A percentile compares a stretch with the other conserved stretches of the same genome.
Conservation (phyloP, 2,888 invertebrate species). For the Muschampia plurimacula region DNA sequence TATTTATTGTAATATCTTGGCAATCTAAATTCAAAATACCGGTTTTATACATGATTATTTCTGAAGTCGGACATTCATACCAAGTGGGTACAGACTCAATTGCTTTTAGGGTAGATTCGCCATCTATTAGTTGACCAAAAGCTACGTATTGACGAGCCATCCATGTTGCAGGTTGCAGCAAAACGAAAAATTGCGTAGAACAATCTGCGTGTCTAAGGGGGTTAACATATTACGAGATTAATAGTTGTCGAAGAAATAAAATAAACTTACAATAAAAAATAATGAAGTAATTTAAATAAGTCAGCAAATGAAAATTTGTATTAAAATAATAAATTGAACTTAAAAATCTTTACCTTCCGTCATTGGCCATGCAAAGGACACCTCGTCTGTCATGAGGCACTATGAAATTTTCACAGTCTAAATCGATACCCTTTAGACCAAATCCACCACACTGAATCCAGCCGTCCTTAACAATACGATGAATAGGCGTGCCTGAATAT, state of each 20-base stretch:
- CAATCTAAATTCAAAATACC: slow-evolving; percentile 73
- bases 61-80: slow-evolving; percentile 85
- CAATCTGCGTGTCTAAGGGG: slow-evolving; percentile 85
- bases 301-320: background rate
- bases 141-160: slow-evolving; percentile 90
- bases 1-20: slow-evolving; percentile 66
- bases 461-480: slow-evolving; percentile 88
- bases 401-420: slow-evolving; percentile 89
- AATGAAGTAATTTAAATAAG: too few relatives aligned
- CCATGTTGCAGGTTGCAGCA: slow-evolving; percentile 88
- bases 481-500: slow-evolving; percentile 85
- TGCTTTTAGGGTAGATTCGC: slow-evolving; percentile 84
- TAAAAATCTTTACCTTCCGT: slow-evolving; percentile 75
- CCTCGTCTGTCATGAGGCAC: slow-evolving; percentile 88
- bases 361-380: slow-evolving; percentile 90
- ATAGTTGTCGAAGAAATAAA: too few relatives aligned
- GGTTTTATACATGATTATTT: slow-evolving; percentile 60
- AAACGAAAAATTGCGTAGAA: slow-evolving; percentile 89
- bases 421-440: slow-evolving; percentile 64
- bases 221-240: background rate
- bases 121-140: slow-evolving; percentile 90
- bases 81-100: slow-evolving; percentile 87
- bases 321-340: background rate
- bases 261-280: too few relatives aligned
- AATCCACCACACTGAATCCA: slow-evolving; percentile 90